phyloP scores from a whole-genome alignment of 2,888 invertebrate genomes.

The Agrilus biguttatus region DNA sequence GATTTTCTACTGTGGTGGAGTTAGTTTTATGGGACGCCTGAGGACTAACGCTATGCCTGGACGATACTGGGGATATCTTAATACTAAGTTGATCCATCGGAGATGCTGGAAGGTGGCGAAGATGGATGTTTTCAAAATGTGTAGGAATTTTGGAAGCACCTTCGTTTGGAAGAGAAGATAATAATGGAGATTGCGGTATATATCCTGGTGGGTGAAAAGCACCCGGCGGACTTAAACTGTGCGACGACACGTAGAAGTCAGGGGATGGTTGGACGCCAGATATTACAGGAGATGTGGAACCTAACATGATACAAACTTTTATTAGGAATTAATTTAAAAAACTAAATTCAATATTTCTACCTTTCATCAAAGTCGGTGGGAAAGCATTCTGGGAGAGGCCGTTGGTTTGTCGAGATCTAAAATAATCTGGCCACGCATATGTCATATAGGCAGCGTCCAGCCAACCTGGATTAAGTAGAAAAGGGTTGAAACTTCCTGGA shows the following conservation, averaged over 20 bases:
- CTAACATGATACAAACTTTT: constrained; percentile 23
- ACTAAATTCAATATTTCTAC: constrained; percentile 24
- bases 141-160: constrained; percentile 16
- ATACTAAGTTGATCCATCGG: constrained; percentile 23
- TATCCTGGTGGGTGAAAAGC: constrained; percentile 18
- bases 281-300: constrained; percentile 28
- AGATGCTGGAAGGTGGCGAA: constrained; percentile 16
- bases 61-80: constrained; percentile 40
- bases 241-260: constrained; percentile 14
- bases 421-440: constrained; percentile 57
- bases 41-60: constrained; percentile 40
- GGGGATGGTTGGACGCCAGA: constrained; percentile 12
- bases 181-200: constrained; percentile 40
- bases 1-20: constrained; percentile 21
- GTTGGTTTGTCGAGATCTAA: constrained; percentile 39
- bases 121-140: constrained; percentile 20
- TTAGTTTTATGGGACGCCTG: constrained; percentile 20
- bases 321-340: constrained; percentile 1
- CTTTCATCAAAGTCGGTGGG: constrained; percentile 47
- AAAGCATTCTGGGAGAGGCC: constrained; percentile 17
- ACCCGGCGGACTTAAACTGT: constrained; percentile 11
- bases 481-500: constrained; percentile 61
- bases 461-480: constrained; percentile 71
- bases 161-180: constrained; percentile 43
- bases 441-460: constrained; percentile 72